A percentile compares a stretch with the other conserved stretches of the same genome.
These are phyloP conservation scores for Aplidium turbinatum DNA, from an alignment of 23 tunicate species.

Conservation along the genomic window DNA sequence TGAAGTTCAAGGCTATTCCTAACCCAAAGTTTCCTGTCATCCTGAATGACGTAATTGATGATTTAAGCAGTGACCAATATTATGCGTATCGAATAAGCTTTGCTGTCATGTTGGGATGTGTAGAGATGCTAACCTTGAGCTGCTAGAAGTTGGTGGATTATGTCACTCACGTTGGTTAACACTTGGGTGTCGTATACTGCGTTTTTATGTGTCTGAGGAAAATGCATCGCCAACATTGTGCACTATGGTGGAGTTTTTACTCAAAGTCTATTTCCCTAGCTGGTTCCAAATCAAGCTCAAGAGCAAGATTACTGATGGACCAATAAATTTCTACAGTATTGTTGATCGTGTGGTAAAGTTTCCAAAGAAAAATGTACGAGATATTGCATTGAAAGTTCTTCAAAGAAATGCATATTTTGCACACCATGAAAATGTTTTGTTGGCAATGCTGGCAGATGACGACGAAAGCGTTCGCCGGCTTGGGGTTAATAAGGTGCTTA, in stretches of 20 bases:
- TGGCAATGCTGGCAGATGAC: slow-evolving; percentile 30
- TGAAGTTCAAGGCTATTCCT: slow-evolving; percentile 17
- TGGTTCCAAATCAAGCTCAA: slow-evolving; percentile 25
- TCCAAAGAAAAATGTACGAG: slow-evolving; percentile 21
- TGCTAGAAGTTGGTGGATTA: slow-evolving; percentile 18
- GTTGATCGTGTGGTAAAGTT: background rate
- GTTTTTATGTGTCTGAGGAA: slow-evolving; percentile 8
- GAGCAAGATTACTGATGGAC: slow-evolving; percentile 19
- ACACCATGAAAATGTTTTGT: slow-evolving; percentile 39
- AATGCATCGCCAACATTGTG: slow-evolving; percentile 1
- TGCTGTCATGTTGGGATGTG: slow-evolving; percentile 21
- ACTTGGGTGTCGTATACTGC: slow-evolving; percentile 25
- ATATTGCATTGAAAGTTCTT: slow-evolving; percentile 4
- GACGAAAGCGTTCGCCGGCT: slow-evolving; percentile 6
- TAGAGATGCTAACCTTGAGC: slow-evolving; percentile 9
- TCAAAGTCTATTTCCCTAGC: slow-evolving; percentile 23
- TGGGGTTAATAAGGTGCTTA: slow-evolving; percentile 12
- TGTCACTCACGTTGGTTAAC: slow-evolving; percentile 43
- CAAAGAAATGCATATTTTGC: slow-evolving; percentile 39
- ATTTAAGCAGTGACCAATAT: slow-evolving; percentile 34
- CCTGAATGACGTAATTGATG: slow-evolving; percentile 13
- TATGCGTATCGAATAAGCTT: slow-evolving; percentile 30
- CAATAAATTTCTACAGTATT: slow-evolving; percentile 15
- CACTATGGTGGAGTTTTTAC: slow-evolving; percentile 16
- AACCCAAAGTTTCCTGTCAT: slow-evolving; percentile 25